Evolutionary conservation across 2,797 vertebrate genomes (phyloP).

Genomic region (Psittacula echo): DNA sequence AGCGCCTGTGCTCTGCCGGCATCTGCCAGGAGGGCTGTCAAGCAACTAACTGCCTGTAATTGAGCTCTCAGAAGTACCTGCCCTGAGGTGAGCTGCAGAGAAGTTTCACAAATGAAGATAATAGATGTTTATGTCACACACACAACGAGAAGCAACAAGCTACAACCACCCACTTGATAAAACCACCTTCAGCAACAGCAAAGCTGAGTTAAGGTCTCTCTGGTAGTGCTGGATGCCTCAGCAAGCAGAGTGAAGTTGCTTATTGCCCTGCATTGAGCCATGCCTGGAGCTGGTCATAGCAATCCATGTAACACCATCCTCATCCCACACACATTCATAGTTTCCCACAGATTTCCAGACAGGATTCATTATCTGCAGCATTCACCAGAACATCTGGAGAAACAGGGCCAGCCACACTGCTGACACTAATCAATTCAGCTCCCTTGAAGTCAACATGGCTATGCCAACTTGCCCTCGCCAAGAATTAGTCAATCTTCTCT

Average conservation of each 20-base stretch:
- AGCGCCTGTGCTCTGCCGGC: background rate
- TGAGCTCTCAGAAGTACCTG: constrained; percentile 65
- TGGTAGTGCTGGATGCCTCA: background rate
- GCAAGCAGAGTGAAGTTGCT: background rate
- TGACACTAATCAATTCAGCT: background rate
- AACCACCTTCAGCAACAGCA: background rate
- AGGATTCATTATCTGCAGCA: constrained; percentile 11
- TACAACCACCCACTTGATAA: background rate
- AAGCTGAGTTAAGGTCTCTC: background rate
- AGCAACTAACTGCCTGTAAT: constrained; percentile 58
- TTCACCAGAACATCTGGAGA: constrained; percentile 25
- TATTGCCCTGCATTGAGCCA: background rate
- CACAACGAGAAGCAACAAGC: background rate
- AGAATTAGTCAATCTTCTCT: constrained; percentile 34
- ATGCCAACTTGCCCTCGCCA: constrained; percentile 21
- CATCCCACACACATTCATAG: background rate
- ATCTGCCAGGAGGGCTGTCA: constrained; percentile 62
- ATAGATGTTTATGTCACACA: constrained; percentile 64
- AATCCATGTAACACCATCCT: background rate
- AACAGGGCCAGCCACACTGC: constrained; percentile 12
- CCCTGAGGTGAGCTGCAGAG: constrained; percentile 53
- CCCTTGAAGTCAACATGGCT: background rate
- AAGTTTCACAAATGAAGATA: constrained; percentile 69
- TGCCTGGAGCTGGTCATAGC: background rate
- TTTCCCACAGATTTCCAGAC: background rate